phyloP scores from a whole-genome alignment of 2,797 vertebrate species.

The Coranthus polyacanthus region DNA sequence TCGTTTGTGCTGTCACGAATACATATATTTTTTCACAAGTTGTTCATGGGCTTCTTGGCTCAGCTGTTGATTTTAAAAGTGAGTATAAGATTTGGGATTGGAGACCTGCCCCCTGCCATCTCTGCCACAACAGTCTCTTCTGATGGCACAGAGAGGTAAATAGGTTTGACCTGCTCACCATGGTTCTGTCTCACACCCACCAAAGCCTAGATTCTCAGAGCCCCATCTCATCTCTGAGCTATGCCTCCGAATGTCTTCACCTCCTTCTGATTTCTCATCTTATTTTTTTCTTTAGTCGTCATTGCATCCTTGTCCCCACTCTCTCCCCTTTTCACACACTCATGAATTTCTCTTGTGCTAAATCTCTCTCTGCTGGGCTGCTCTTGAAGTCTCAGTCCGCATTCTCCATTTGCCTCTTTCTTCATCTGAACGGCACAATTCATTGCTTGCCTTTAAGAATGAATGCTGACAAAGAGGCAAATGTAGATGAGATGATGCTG shows the following conservation, averaged over 20 bases:
- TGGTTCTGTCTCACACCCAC: slow-evolving; percentile 30
- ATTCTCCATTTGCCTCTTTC: slow-evolving; percentile 32
- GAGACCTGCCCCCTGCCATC: slow-evolving; percentile 10
- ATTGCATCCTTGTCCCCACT: slow-evolving; percentile 2
- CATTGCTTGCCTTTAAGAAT: slow-evolving; percentile 44
- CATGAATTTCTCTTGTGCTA: slow-evolving; percentile 35
- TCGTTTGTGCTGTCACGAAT: neutral
- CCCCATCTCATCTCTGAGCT: slow-evolving; percentile 16
- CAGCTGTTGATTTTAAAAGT: slow-evolving; percentile 31
- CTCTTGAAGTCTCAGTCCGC: slow-evolving; percentile 34
- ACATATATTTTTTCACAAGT: slow-evolving; percentile 3
- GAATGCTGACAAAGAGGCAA: slow-evolving; percentile 43
- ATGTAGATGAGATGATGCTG: slow-evolving; percentile 47
- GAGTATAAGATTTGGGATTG: slow-evolving; percentile 25
- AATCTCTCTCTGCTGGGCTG: slow-evolving; percentile 33
- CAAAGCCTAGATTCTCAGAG: slow-evolving; percentile 15
- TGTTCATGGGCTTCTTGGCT: slow-evolving; percentile 21
- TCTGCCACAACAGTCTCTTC: slow-evolving; percentile 19
- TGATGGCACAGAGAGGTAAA: slow-evolving; percentile 34
- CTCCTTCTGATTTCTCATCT: slow-evolving; percentile 47
- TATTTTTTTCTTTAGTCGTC: slow-evolving; percentile 11
- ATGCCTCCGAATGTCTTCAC: slow-evolving; percentile 27
- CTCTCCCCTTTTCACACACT: slow-evolving; percentile 38
- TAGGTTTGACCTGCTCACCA: slow-evolving; percentile 55
- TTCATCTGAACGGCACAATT: slow-evolving; percentile 29